A percentile compares a stretch with the other conserved stretches of the same genome.
Conservation (phyloP, 2,888 invertebrate species). For the Thymelicus acteon region DNA sequence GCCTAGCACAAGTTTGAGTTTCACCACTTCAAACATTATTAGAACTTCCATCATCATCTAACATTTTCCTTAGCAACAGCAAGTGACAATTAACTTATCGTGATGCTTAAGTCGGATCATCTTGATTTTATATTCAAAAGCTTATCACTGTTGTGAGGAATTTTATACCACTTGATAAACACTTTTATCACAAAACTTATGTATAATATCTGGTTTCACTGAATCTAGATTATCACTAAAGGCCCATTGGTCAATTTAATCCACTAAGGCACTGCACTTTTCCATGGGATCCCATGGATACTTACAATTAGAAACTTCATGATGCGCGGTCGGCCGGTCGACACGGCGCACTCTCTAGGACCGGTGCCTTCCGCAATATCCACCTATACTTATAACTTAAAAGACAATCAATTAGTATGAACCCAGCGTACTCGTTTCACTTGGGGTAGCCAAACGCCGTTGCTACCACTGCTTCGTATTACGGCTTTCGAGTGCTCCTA, state of each 20-base stretch:
- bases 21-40: too few species aligned
- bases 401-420: slow-evolving; percentile 70
- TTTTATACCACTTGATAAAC: neutral
- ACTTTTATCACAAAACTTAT: neutral
- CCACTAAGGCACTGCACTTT: slow-evolving; percentile 47
- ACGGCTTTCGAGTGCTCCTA: slow-evolving; percentile 71
- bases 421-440: slow-evolving; percentile 71
- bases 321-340: slow-evolving; percentile 66
- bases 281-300: slow-evolving; percentile 48
- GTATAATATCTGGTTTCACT: neutral
- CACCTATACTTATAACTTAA: slow-evolving; percentile 81
- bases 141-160: neutral
- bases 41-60: too few species aligned
- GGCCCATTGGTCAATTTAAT: neutral
- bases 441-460: slow-evolving; percentile 69
- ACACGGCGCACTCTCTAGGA: slow-evolving; percentile 63
- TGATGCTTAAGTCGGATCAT: too few species aligned
- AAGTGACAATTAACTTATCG: too few species aligned
- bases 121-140: neutral
- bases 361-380: slow-evolving; percentile 56
- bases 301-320: slow-evolving; percentile 73
- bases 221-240: neutral
- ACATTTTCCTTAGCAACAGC: too few species aligned
- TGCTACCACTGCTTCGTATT: slow-evolving; percentile 58
- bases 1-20: too few species aligned